Evolutionary conservation across 1,140 invertebrate species (phyloP).

Genomic region (Lerema accius): DNA sequence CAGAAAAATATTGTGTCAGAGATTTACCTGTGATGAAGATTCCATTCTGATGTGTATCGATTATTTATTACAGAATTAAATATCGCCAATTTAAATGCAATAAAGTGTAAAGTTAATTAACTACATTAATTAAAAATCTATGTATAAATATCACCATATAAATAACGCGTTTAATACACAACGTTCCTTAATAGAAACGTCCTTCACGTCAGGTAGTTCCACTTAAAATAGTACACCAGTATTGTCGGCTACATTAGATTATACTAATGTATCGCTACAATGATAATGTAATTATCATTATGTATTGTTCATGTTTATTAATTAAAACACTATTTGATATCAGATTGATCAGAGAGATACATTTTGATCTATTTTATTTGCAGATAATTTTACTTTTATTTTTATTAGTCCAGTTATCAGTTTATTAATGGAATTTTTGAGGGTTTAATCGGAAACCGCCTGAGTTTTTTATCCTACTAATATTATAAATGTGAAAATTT

Average conservation of each 20-base stretch:
- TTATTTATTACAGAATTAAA: no score
- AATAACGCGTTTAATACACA: no score
- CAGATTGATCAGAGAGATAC: conserved; percentile 9
- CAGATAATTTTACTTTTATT: background rate
- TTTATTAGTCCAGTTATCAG: background rate
- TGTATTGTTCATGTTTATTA: conserved; percentile 13
- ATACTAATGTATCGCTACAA: background rate
- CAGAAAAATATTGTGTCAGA: background rate
- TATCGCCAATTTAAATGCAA: no score
- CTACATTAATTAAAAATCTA: no score
- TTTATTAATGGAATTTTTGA: background rate
- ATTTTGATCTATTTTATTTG: background rate
- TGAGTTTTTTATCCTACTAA: no score
- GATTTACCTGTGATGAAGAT: background rate
- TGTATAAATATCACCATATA: no score
- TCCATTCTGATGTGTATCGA: background rate
- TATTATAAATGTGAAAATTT: no score
- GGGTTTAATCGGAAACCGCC: no score
- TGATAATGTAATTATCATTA: conserved; percentile 9
- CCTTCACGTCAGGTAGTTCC: background rate
- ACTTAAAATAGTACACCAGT: background rate
- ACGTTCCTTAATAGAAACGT: background rate
- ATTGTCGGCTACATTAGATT: background rate
- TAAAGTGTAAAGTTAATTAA: no score
- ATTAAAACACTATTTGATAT: conserved; percentile 17